These are phyloP conservation scores for Saimiri boliviensis DNA, from an alignment of 2,113 vertebrate genomes.

Conservation along the genomic window DNA sequence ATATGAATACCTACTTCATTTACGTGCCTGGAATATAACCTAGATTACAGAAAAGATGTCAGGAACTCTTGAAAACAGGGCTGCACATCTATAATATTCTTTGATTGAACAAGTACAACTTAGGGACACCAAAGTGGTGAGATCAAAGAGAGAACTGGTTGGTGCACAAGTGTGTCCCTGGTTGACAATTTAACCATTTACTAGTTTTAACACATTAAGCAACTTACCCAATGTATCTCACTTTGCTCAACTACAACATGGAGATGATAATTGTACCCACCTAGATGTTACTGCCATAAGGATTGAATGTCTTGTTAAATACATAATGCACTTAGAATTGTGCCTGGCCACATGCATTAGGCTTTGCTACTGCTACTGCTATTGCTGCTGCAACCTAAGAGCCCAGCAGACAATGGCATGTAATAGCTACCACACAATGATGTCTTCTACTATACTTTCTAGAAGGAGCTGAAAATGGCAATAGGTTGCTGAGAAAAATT, in stretches of 20 bases:
- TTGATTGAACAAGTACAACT: background rate
- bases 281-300: background rate
- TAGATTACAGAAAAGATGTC: slow-evolving; percentile 12
- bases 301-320: background rate
- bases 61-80: background rate
- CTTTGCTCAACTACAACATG: background rate
- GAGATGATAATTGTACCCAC: background rate
- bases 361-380: background rate
- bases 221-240: background rate
- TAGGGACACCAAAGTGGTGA: background rate
- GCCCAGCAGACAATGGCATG: too few relatives aligned
- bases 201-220: background rate
- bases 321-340: background rate
- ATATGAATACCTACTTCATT: background rate
- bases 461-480: background rate
- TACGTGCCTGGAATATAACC: background rate
- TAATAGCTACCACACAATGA: background rate
- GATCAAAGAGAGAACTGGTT: background rate
- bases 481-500: background rate
- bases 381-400: too few relatives aligned
- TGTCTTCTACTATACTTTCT: background rate
- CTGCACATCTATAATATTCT: background rate
- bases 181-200: background rate
- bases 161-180: background rate
- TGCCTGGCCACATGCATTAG: background rate